phyloP scores from a whole-genome alignment of 1,140 invertebrate species.

The Zaprionus vittiger region DNA sequence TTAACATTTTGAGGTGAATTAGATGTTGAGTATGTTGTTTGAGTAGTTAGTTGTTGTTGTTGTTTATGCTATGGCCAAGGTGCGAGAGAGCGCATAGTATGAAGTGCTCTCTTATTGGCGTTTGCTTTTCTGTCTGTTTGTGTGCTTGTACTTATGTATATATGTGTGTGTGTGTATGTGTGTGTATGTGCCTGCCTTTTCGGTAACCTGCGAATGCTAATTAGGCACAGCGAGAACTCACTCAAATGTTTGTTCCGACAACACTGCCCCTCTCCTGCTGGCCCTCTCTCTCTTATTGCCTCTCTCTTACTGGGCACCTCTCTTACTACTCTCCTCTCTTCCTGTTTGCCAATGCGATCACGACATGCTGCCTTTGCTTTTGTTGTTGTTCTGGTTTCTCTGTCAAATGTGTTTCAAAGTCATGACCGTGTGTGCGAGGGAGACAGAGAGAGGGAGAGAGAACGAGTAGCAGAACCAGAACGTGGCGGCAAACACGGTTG shows the following conservation, averaged over 20 bases:
- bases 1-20: slow-evolving; percentile 61
- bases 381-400: slow-evolving; percentile 14
- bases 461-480: slow-evolving; percentile 10
- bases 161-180: slow-evolving; percentile 9
- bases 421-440: slow-evolving; percentile 57
- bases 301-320: neutral
- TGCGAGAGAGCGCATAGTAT: slow-evolving; percentile 10
- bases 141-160: neutral
- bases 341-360: slow-evolving; percentile 39
- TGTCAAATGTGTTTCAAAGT: slow-evolving; percentile 80
- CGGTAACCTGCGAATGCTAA: slow-evolving; percentile 41
- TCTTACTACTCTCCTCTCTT: slow-evolving; percentile 16
- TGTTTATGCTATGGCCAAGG: neutral
- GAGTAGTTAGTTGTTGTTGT: slow-evolving; percentile 22
- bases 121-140: slow-evolving; percentile 10
- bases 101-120: slow-evolving; percentile 4
- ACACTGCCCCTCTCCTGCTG: neutral
- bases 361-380: slow-evolving; percentile 18
- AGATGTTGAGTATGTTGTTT: slow-evolving; percentile 47
- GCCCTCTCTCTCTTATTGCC: neutral
- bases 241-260: slow-evolving; percentile 50
- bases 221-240: slow-evolving; percentile 40
- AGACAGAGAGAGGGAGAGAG: slow-evolving; percentile 12
- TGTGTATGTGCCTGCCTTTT: slow-evolving; percentile 25
- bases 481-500: slow-evolving; percentile 21